phyloP scores from a whole-genome alignment of 30 jellyfish, hydroid and myxozoan genomes.

The Rhopilema esculentum region DNA sequence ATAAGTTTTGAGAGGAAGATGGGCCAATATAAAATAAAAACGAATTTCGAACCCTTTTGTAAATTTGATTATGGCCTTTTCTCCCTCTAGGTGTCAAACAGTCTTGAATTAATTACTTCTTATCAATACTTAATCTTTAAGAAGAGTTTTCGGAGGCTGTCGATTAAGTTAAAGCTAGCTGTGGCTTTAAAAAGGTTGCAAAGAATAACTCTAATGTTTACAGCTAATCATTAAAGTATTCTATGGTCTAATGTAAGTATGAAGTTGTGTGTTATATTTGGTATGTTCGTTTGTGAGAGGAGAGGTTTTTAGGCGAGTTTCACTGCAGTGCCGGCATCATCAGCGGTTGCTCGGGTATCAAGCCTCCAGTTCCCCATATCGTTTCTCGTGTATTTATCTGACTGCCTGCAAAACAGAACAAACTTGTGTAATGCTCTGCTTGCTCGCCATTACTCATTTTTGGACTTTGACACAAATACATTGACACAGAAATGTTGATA shows the following conservation, averaged over 20 bases:
- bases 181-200: no score
- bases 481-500: slow-evolving; percentile 61
- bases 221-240: not conserved
- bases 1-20: no score
- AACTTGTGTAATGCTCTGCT: slow-evolving; percentile 73
- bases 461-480: not conserved
- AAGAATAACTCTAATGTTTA: no score
- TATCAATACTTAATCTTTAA: no score
- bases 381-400: slow-evolving; percentile 44
- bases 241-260: not conserved
- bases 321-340: slow-evolving; percentile 37
- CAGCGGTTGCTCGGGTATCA: slow-evolving; percentile 76
- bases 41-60: no score
- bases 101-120: no score
- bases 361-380: slow-evolving; percentile 71
- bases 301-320: not conserved
- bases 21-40: no score
- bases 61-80: no score
- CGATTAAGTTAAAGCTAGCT: no score
- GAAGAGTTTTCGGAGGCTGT: no score
- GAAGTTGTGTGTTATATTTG: not conserved
- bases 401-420: slow-evolving; percentile 71
- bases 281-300: not conserved
- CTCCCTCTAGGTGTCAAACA: no score
- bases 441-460: not conserved